Percentiles rank a stretch among this genome's conserved stretches.
These are phyloP conservation scores for Mallotus villosus DNA, from an alignment of 2,797 vertebrate genomes.

Conservation along the genomic window DNA sequence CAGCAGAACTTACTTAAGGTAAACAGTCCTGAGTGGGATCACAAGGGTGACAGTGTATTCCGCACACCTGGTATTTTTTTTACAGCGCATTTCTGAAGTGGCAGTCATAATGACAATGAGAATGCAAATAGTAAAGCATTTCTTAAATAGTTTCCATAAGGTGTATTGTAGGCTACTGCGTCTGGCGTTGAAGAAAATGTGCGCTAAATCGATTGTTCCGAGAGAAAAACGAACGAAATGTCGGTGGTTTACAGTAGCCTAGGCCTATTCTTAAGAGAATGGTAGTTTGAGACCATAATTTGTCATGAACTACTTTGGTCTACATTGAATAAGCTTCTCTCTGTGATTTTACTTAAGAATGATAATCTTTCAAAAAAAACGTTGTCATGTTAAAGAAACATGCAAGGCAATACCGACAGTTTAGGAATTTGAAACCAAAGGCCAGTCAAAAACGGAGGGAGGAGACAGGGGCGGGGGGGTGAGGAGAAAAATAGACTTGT, in stretches of 20 bases:
- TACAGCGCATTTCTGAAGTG: too few relatives aligned
- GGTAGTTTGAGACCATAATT: too few relatives aligned
- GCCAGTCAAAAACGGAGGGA: constrained; percentile 6
- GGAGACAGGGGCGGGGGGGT: constrained; percentile 10
- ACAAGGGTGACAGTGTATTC: constrained; percentile 1
- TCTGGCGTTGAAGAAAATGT: not conserved
- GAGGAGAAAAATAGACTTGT: constrained; percentile 14
- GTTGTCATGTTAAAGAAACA: not conserved
- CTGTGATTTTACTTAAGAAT: not conserved
- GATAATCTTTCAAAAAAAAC: not conserved
- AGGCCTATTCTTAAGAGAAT: too few relatives aligned
- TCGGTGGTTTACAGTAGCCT: not conserved
- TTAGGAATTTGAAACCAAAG: not conserved
- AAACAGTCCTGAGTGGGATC: not conserved
- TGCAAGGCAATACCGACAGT: not conserved
- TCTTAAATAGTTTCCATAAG: too few relatives aligned
- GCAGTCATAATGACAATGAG: too few relatives aligned
- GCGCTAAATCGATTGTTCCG: not conserved
- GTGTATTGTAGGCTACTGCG: not conserved
- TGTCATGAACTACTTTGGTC: too few relatives aligned
- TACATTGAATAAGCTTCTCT: not conserved
- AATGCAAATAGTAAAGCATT: too few relatives aligned
- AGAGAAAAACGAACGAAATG: not conserved
- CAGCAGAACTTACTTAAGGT: not conserved
- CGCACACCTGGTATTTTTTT: not conserved